These are phyloP conservation scores for Colletes latitarsis DNA, from an alignment of 1,140 invertebrate genomes.

Conservation along the genomic window DNA sequence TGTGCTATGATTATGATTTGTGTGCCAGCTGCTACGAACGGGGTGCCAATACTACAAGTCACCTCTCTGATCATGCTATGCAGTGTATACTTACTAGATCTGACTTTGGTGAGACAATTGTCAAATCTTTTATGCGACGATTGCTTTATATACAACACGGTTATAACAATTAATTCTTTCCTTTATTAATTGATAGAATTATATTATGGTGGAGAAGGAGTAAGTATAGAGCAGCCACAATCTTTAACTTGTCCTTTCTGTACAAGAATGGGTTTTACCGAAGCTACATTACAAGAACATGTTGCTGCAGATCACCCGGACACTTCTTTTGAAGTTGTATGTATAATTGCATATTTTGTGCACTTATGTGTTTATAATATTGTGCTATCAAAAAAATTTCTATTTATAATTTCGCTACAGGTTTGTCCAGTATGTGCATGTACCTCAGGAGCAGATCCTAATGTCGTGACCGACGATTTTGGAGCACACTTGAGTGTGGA, in stretches of 20 bases:
- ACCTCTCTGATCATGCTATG: conserved; percentile 98
- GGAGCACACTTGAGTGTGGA: conserved; percentile 96
- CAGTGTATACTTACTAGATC: conserved; percentile 98
- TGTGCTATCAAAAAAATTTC: neutral
- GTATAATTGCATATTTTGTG: conserved; percentile 66
- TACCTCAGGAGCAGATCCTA: conserved; percentile 97
- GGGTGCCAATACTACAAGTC: conserved; percentile 95
- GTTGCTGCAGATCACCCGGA: conserved; percentile 94
- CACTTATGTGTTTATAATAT: neutral
- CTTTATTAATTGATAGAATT: conserved; percentile 85
- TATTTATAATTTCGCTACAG: conserved; percentile 73
- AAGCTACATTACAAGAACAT: conserved; percentile 95
- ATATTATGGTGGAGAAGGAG: conserved; percentile 96
- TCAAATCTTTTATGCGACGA: neutral
- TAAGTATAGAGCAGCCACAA: conserved; percentile 94
- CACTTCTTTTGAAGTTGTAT: conserved; percentile 92
- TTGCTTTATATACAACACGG: neutral
- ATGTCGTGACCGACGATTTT: conserved; percentile 98
- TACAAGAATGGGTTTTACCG: conserved; percentile 97
- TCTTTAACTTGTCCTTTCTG: conserved; percentile 98
- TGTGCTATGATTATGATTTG: conserved; percentile 99
- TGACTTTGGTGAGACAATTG: conserved; percentile 91
- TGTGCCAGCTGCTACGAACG: conserved; percentile 98
- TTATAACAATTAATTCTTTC: neutral
- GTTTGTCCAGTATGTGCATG: conserved; percentile 98